phyloP scores from a whole-genome alignment of 2,113 vertebrate species.

The Piliocolobus tephrosceles region DNA sequence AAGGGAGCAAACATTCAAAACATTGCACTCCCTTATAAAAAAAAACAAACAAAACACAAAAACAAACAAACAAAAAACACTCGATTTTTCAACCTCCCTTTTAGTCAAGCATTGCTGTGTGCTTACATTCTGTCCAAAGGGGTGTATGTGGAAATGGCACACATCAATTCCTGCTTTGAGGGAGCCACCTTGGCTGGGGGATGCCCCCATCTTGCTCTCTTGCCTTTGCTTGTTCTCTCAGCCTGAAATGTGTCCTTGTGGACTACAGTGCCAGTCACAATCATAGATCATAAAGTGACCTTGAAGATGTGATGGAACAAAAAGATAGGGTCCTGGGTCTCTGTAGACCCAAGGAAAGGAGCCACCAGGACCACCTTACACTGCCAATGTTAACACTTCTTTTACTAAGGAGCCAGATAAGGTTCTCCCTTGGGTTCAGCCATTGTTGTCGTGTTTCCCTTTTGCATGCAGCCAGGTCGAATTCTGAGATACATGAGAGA shows the following conservation, averaged over 20 bases:
- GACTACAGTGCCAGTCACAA: fast-evolving
- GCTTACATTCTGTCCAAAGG: background rate
- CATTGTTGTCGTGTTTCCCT: background rate
- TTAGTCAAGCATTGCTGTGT: background rate
- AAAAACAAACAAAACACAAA: background rate
- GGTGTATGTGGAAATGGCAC: background rate
- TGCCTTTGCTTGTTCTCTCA: background rate
- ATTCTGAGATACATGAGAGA: background rate
- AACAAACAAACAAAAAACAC: too few relatives aligned
- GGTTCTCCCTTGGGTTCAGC: background rate
- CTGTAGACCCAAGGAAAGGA: background rate
- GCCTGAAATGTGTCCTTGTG: background rate
- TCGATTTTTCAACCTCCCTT: background rate
- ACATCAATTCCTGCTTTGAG: background rate
- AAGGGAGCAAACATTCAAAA: background rate
- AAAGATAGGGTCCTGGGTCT: background rate
- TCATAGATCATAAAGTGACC: background rate
- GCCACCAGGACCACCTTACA: background rate
- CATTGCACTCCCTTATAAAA: background rate
- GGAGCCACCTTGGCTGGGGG: fast-evolving
- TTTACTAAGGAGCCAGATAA: background rate
- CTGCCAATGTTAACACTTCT: background rate
- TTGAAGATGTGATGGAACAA: background rate
- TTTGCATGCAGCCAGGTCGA: background rate
- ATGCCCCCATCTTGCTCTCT: background rate